Conservation (phyloP, 2,797 vertebrate species). For the Pempheris klunzingeri region DNA sequence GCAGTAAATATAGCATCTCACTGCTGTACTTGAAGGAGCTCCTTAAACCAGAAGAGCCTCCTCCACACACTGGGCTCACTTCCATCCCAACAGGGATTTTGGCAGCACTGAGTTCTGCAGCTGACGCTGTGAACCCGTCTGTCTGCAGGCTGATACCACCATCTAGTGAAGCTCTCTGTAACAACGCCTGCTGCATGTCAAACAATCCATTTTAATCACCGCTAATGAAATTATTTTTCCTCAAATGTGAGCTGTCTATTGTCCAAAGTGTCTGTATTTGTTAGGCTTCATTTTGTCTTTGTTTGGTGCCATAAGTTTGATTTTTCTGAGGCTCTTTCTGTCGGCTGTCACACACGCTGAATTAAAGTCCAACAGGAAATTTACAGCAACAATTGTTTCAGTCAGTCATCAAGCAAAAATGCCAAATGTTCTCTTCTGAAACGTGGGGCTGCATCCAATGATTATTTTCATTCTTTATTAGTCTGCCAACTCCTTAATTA, state of each 20-base stretch:
- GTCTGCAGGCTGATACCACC: background rate
- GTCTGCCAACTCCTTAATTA: too few species aligned
- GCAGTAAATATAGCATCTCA: background rate
- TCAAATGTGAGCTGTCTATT: background rate
- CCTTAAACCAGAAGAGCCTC: background rate
- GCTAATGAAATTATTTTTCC: background rate
- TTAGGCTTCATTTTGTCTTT: background rate
- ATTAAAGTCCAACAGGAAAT: background rate
- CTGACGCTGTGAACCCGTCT: background rate
- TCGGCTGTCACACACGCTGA: too few species aligned
- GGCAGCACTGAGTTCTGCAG: constrained; percentile 18
- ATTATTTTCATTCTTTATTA: too few species aligned
- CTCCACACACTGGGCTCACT: background rate
- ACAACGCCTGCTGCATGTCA: background rate
- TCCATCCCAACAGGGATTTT: background rate
- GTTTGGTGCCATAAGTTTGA: background rate
- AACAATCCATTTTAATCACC: background rate
- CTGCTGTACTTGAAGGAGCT: background rate
- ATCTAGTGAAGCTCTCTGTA: background rate
- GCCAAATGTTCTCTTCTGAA: background rate
- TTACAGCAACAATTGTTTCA: too few species aligned
- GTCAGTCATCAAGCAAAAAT: too few species aligned
- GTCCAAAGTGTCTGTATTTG: background rate
- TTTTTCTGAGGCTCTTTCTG: background rate
- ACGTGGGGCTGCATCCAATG: too few species aligned